Conservation (phyloP, 2,113 vertebrate genomes). For the Gobius niger region DNA sequence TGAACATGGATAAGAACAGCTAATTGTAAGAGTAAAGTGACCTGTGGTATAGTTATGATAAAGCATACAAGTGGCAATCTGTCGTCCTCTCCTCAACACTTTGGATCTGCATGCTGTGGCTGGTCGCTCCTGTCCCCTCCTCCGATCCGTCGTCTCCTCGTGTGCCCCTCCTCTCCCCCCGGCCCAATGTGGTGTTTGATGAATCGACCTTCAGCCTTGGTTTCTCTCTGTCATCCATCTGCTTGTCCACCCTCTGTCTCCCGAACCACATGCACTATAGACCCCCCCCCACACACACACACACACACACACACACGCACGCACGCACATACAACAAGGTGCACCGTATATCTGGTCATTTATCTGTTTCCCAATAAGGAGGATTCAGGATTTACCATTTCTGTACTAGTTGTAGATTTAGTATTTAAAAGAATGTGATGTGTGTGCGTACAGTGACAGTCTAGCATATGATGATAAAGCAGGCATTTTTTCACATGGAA, state of each 20-base stretch:
- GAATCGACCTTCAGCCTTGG: constrained; percentile 69
- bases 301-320: constrained; percentile 3
- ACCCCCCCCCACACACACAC: neutral
- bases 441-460: neutral
- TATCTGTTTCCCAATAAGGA: constrained; percentile 2
- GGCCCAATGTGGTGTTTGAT: constrained; percentile 66
- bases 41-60: too few relatives aligned
- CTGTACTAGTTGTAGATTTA: neutral
- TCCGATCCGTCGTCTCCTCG: constrained; percentile 28
- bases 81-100: constrained; percentile 46
- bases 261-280: constrained; percentile 26
- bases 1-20: too few relatives aligned
- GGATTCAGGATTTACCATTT: neutral
- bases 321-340: constrained; percentile 4
- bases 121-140: constrained; percentile 7
- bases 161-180: constrained; percentile 27
- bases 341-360: neutral
- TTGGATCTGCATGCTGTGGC: constrained; percentile 34
- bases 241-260: constrained; percentile 70
- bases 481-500: neutral
- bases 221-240: constrained; percentile 73
- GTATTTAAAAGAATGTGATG: neutral
- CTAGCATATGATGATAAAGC: neutral
- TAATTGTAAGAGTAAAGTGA: too few relatives aligned
- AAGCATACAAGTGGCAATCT: constrained; percentile 45